These are phyloP conservation scores for Aromia moschata DNA, from an alignment of 2,888 invertebrate species.

Conservation along the genomic window DNA sequence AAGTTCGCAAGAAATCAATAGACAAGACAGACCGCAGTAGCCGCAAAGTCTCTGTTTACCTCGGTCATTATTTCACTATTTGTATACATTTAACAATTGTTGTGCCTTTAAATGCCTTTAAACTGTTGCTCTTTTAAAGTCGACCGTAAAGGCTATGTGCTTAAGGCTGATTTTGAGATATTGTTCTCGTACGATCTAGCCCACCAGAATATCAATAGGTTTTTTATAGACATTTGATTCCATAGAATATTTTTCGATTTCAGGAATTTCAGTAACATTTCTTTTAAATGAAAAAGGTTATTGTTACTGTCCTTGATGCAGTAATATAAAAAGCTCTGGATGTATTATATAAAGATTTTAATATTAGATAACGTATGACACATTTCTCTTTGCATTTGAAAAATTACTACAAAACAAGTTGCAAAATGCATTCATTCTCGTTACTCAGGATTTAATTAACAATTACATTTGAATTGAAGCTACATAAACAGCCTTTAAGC, in stretches of 20 bases:
- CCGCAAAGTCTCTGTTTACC: conserved; percentile 59
- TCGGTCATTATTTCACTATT: conserved; percentile 61
- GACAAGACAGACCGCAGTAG: conserved; percentile 54
- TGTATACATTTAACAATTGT: conserved; percentile 59
- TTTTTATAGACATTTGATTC: conserved; percentile 48
- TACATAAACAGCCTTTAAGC: too few relatives aligned
- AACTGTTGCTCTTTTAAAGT: conserved; percentile 42
- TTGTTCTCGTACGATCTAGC: conserved; percentile 25
- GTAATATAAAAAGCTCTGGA: too few relatives aligned
- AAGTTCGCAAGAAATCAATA: conserved; percentile 26
- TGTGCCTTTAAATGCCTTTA: conserved; percentile 49
- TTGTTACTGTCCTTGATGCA: too few relatives aligned
- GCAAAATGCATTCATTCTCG: too few relatives aligned
- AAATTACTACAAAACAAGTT: too few relatives aligned
- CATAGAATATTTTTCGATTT: conserved; percentile 45
- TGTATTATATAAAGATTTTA: too few relatives aligned
- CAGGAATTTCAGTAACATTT: conserved; percentile 25
- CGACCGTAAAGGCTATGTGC: background rate
- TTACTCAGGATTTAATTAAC: too few relatives aligned
- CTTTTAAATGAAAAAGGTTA: background rate
- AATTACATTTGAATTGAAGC: too few relatives aligned
- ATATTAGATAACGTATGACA: too few relatives aligned
- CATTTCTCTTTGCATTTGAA: too few relatives aligned
- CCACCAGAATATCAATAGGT: conserved; percentile 41
- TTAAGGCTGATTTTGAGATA: conserved; percentile 32